phyloP scores from a whole-genome alignment of 2,797 vertebrate genomes.

The Crenichthys baileyi region DNA sequence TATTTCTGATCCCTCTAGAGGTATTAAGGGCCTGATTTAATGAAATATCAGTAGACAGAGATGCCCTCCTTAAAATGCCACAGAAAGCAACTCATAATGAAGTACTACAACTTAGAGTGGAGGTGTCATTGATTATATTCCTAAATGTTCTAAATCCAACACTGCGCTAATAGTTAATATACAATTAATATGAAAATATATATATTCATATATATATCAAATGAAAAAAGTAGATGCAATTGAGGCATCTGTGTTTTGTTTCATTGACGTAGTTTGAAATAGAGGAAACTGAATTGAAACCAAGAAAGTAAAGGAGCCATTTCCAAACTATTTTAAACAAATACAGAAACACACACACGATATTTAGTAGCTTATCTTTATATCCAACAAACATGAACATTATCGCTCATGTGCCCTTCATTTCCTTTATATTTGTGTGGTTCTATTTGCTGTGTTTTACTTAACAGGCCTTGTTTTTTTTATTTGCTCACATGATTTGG shows the following conservation, averaged over 20 bases:
- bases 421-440: not conserved
- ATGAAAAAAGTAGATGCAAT: constrained; percentile 3
- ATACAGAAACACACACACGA: not conserved
- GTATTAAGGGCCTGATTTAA: constrained; percentile 28
- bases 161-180: too few relatives aligned
- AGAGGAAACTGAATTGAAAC: too few relatives aligned
- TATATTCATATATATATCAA: not conserved
- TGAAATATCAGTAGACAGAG: constrained; percentile 4
- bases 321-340: too few relatives aligned
- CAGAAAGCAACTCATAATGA: not conserved
- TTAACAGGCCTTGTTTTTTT: not conserved
- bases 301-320: too few relatives aligned
- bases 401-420: not conserved
- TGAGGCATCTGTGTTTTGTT: too few relatives aligned
- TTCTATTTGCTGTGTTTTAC: not conserved
- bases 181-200: too few relatives aligned
- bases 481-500: not conserved
- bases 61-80: constrained; percentile 10
- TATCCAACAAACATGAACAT: not conserved
- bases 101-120: constrained; percentile 1
- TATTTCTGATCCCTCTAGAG: constrained; percentile 35
- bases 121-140: constrained; percentile 2
- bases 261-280: too few relatives aligned
- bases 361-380: not conserved
- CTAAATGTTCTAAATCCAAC: not conserved